Conservation (phyloP, 2,888 invertebrate species). For the Periphyllus acericola region DNA sequence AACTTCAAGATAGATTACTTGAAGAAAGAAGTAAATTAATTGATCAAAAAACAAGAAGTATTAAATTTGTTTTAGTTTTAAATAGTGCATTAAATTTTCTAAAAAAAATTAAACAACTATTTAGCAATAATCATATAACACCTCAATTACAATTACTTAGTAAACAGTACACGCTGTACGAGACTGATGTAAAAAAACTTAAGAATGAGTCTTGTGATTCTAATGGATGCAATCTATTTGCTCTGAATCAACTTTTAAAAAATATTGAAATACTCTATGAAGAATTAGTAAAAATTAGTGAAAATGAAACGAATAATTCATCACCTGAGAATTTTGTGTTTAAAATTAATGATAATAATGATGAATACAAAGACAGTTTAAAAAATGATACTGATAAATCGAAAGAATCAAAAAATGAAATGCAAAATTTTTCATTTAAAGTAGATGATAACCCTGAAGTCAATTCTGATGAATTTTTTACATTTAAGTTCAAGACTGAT, state of each 20-base stretch:
- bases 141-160: constrained; percentile 2
- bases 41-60: background rate
- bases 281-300: background rate
- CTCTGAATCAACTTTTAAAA: background rate
- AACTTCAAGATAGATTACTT: background rate
- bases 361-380: background rate
- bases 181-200: background rate
- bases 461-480: constrained; percentile 7
- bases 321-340: background rate
- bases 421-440: constrained; percentile 12
- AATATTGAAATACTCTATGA: constrained; percentile 24
- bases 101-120: background rate
- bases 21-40: constrained; percentile 23
- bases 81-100: background rate
- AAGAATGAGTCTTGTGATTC: background rate
- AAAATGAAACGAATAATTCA: background rate
- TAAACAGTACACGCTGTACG: background rate
- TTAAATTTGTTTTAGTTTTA: background rate
- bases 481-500: constrained; percentile 28
- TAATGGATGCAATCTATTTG: background rate
- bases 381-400: background rate
- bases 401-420: background rate
- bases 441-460: background rate
- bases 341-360: constrained; percentile 11
- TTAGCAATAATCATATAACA: background rate